Conservation (phyloP, 2,888 invertebrate species). For the Brachypalpus laphriformis region DNA sequence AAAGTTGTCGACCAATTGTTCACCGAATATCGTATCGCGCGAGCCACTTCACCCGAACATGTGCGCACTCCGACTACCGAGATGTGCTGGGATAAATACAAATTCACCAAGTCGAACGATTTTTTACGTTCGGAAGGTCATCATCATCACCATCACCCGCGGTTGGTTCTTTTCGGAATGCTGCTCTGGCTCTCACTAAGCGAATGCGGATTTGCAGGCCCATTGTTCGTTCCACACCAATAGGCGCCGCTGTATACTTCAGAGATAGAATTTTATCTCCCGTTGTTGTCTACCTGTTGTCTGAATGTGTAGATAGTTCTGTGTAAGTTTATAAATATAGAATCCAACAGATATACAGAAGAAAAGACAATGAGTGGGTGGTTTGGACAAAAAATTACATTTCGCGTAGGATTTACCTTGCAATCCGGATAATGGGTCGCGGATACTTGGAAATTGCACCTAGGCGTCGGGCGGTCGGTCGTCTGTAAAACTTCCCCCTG, state of each 20-base stretch:
- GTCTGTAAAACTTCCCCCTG: neutral
- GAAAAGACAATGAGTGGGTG: constrained; percentile 16
- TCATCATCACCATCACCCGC: constrained; percentile 29
- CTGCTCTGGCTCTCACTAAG: constrained; percentile 20
- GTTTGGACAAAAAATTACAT: neutral
- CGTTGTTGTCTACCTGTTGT: constrained; percentile 61
- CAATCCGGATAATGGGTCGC: constrained; percentile 28
- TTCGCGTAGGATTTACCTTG: neutral
- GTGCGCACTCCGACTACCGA: constrained; percentile 52
- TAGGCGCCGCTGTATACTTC: neutral
- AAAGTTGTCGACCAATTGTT: constrained; percentile 5
- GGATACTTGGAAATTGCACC: constrained; percentile 1
- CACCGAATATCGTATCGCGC: constrained; percentile 24
- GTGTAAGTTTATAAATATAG: constrained; percentile 13
- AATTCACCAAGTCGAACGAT: constrained; percentile 38
- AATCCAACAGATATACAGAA: neutral
- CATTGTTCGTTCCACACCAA: constrained; percentile 57
- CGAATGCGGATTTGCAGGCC: constrained; percentile 23
- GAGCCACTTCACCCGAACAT: constrained; percentile 60
- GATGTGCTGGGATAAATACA: neutral
- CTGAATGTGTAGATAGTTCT: constrained; percentile 20
- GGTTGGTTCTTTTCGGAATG: constrained; percentile 29
- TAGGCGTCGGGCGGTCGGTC: neutral
- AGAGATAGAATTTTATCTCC: constrained; percentile 16
- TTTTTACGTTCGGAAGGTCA: constrained; percentile 55